A percentile compares a stretch with the other conserved stretches of the same genome.
Evolutionary conservation across 2,888 invertebrate species (phyloP).

Genomic region (Dynastes tityus): DNA sequence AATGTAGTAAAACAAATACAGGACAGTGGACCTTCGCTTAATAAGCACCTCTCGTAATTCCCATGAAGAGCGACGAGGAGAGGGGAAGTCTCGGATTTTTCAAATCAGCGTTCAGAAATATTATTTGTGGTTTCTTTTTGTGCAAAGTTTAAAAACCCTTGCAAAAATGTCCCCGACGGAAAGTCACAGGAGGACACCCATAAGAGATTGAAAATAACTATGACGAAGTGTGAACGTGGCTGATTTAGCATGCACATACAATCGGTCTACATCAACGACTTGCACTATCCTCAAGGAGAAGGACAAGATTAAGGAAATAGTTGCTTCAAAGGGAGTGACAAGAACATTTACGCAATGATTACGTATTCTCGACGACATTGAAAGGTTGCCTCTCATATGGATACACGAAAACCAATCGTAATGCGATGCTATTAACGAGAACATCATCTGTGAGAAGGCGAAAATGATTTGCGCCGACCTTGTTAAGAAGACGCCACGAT

Average conservation of each 20-base stretch:
- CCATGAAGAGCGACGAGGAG: neutral
- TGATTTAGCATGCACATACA: too few relatives aligned
- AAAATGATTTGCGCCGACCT: slow-evolving; percentile 27
- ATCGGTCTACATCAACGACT: too few relatives aligned
- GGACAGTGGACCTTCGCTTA: slow-evolving; percentile 4
- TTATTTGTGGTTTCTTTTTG: too few relatives aligned
- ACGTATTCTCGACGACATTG: slow-evolving; percentile 6
- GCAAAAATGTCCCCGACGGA: too few relatives aligned
- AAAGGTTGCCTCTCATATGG: neutral
- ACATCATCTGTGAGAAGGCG: slow-evolving; percentile 27
- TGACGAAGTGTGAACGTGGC: too few relatives aligned
- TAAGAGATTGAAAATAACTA: too few relatives aligned
- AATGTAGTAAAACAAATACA: too few relatives aligned
- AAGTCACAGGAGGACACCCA: too few relatives aligned
- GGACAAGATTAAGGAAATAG: neutral
- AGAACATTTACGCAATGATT: neutral
- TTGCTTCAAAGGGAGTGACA: neutral
- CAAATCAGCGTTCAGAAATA: neutral
- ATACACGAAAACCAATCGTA: neutral
- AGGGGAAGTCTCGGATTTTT: neutral
- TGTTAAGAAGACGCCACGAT: neutral
- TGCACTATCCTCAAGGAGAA: slow-evolving; percentile 1
- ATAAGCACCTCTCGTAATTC: neutral
- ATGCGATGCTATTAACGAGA: neutral
- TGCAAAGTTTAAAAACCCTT: too few relatives aligned